Conservation (phyloP, 1,140 invertebrate genomes). For the Drosophila ananassae region DNA sequence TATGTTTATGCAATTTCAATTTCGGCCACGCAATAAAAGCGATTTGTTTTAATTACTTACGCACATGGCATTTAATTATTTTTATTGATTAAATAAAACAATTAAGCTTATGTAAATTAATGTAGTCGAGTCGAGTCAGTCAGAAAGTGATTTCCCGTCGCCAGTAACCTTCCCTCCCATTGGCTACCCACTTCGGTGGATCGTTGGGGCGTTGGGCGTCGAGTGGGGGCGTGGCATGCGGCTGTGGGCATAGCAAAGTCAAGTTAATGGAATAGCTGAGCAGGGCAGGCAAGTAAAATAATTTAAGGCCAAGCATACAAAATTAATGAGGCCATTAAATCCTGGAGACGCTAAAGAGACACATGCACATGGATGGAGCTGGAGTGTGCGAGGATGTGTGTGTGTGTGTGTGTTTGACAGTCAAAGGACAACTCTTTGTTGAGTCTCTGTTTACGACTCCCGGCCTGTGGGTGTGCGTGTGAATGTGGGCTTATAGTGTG, state of each 20-base stretch:
- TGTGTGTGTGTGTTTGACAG: conserved; percentile 44
- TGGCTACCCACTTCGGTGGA: background rate
- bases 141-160: conserved; percentile 20
- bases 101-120: conserved; percentile 82
- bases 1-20: conserved; percentile 82
- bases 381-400: conserved; percentile 9
- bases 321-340: conserved; percentile 83
- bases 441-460: conserved; percentile 60
- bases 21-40: conserved; percentile 70
- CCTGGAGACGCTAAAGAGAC: conserved; percentile 77
- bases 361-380: conserved; percentile 18
- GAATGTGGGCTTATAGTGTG: conserved; percentile 16
- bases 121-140: conserved; percentile 50
- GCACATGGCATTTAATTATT: conserved; percentile 83
- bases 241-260: conserved; percentile 38
- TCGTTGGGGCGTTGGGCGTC: conserved; percentile 5
- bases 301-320: conserved; percentile 82
- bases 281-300: conserved; percentile 66
- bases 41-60: conserved; percentile 83
- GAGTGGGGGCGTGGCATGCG: conserved; percentile 24
- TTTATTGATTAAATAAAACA: conserved; percentile 83
- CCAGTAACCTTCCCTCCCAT: background rate
- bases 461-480: conserved; percentile 33
- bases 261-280: conserved; percentile 80
- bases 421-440: conserved; percentile 74